Base-by-base conservation (phyloP, 1,140 invertebrate species). In the Notospermus geniculatus region DNA sequence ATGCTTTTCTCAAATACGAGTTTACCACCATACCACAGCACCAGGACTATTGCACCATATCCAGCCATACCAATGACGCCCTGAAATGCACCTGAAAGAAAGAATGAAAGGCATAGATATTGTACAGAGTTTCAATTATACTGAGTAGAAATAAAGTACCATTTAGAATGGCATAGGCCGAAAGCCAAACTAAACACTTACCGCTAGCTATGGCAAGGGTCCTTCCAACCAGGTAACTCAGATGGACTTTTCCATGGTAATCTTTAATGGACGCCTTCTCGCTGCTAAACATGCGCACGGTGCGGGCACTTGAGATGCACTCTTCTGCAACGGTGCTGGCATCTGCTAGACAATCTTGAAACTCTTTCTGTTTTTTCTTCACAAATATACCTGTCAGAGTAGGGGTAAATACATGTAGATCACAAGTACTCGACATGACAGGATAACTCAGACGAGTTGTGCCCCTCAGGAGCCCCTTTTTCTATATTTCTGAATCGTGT, bases 21-120 rank as follows among this genome's bases (percentile, higher is more conserved):
- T 56, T 80, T 80, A n/a, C 76, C 79, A 7, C 79, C 79, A 67
- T 80, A 80, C 77, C 77, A 80, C 36, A 80, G 54, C 0, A 78
- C 77, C 23, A 78, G 62, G 9, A 65, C 30, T 11, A 80, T 70
- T 1, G 77, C 72, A 1, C 74, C 75, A 64, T 69, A 71, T 2
- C 71, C 64, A 9, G 78, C 30, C 5, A 77, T 60, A 1, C 77
- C 75, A 25, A 80, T 64, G 13, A 68, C 54, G 4, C 76, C 75
- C 54, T 74, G 67, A 71, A 79, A 77, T 29, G 64, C 52, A 41
- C 77, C 77, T 78, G 59, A 17, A 69, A 62, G 50, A n/a, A 15
- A 17, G 13, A 17, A 17, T 17, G 28, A 7, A 53, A 53, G 0
- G 27, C 15, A 53, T 17, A 59, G 2, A 19, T 9, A 32, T 23